Conservation (phyloP, 2,113 vertebrate species). For the Gymnarchus niloticus region DNA sequence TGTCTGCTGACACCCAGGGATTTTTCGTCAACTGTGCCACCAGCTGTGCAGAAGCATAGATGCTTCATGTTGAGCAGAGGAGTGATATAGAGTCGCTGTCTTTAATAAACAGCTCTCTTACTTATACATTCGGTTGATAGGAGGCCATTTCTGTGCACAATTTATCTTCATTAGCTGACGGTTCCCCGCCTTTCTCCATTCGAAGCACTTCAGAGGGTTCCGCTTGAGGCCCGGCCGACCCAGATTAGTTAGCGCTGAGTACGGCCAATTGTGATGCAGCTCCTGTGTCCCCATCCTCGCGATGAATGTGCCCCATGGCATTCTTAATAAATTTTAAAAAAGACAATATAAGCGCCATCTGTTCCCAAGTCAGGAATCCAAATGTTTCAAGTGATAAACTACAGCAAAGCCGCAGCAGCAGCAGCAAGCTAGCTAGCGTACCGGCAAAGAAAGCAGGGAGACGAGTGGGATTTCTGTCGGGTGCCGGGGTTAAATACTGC, state of each 20-base stretch:
- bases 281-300: neutral
- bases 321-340: neutral
- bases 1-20: neutral
- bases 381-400: constrained; percentile 16
- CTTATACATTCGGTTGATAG: neutral
- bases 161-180: neutral
- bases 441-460: neutral
- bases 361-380: constrained; percentile 9
- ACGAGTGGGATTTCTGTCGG: neutral
- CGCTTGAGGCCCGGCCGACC: neutral
- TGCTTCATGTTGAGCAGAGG: neutral
- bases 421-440: neutral
- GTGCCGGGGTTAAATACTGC: neutral
- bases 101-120: constrained; percentile 4
- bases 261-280: neutral
- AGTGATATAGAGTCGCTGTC: neutral
- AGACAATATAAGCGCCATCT: constrained; percentile 22
- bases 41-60: neutral
- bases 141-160: neutral
- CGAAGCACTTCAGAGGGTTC: neutral
- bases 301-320: neutral
- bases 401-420: neutral
- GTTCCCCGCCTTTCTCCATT: neutral
- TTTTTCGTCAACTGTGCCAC: neutral
- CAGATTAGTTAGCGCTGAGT: neutral